A percentile compares a stretch with the other conserved stretches of the same genome.
Evolutionary conservation across 1,140 invertebrate genomes (phyloP).

Genomic region (Pachypeltis micranthus): DNA sequence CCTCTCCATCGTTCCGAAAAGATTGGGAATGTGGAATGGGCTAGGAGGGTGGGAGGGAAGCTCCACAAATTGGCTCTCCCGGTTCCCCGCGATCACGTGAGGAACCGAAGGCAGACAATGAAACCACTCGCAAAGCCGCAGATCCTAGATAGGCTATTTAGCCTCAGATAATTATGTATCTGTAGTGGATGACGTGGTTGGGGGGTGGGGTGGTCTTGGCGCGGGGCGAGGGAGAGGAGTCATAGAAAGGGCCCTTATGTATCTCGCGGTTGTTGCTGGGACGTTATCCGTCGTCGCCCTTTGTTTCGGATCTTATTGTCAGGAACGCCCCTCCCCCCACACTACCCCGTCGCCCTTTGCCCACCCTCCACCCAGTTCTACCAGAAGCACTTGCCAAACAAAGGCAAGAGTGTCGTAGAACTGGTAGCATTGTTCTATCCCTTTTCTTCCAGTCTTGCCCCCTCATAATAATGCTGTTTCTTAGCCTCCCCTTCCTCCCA

Average conservation of each 20-base stretch:
- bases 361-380: too few relatives aligned
- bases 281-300: conserved; percentile 24
- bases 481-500: conserved; percentile 3
- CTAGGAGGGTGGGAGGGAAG: conserved; percentile 6
- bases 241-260: background rate
- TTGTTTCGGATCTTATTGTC: conserved; percentile 26
- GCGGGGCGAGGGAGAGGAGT: too few relatives aligned
- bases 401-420: conserved; percentile 21
- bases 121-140: background rate
- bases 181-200: background rate
- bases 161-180: conserved; percentile 9
- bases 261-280: conserved; percentile 15
- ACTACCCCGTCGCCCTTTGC: too few relatives aligned
- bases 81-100: conserved; percentile 6
- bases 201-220: too few relatives aligned
- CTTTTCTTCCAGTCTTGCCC: conserved; percentile 16
- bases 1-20: background rate
- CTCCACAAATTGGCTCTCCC: background rate
- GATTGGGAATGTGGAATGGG: background rate
- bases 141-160: conserved; percentile 6
- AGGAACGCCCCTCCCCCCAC: background rate
- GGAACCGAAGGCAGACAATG: background rate
- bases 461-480: conserved; percentile 20
- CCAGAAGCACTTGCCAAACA: conserved; percentile 23
- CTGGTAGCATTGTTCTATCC: conserved; percentile 14